Evolutionary conservation across 2,113 vertebrate genomes (phyloP).

Genomic region (Leuciscus idus): DNA sequence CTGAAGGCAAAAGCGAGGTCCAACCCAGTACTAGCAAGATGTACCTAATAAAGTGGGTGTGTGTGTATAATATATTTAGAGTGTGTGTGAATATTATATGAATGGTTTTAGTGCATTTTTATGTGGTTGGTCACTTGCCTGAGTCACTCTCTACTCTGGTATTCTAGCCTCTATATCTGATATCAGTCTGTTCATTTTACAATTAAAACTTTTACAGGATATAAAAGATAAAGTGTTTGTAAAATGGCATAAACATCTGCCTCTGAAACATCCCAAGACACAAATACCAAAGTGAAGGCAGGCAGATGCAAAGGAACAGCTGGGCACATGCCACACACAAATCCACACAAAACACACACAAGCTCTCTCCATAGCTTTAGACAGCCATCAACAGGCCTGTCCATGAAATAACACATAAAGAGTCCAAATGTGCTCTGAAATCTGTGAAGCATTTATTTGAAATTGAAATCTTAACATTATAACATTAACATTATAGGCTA

Average conservation of each 20-base stretch:
- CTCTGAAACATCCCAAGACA: neutral
- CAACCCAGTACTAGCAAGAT: too few species aligned
- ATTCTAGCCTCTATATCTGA: neutral
- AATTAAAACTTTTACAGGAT: neutral
- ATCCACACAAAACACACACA: neutral
- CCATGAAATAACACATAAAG: slow-evolving; percentile 18
- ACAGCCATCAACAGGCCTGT: slow-evolving; percentile 25
- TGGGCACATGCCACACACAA: slow-evolving; percentile 20
- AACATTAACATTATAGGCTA: neutral
- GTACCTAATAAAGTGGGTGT: too few species aligned
- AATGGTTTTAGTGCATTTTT: neutral
- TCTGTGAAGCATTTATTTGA: neutral
- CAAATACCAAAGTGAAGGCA: slow-evolving; percentile 27
- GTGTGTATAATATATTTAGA: too few species aligned
- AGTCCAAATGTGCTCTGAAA: neutral
- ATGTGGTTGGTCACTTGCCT: neutral
- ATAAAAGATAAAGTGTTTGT: slow-evolving; percentile 17
- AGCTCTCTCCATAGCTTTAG: neutral
- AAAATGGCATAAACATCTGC: neutral
- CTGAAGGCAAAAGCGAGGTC: too few species aligned
- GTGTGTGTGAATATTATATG: neutral
- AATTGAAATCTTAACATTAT: neutral
- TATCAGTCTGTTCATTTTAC: neutral
- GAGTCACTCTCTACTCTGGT: neutral
- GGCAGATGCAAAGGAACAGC: slow-evolving; percentile 25